Evolutionary conservation across 37 sponge, comb jelly and placozoan species (phyloP).

Genomic region (Aplysina aerophoba): DNA sequence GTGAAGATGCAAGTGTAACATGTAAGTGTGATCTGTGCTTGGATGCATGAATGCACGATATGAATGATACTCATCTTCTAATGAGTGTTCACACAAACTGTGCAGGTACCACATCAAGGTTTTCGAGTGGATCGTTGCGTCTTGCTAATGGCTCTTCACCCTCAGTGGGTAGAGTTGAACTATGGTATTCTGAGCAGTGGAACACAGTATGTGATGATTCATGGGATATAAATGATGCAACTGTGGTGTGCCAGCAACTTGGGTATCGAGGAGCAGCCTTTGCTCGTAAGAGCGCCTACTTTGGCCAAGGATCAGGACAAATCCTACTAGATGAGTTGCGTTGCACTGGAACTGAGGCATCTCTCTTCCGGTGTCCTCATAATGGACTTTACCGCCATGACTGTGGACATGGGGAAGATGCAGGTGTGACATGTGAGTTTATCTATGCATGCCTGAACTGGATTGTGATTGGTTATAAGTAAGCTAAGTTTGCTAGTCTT

Average conservation of each 20-base stretch:
- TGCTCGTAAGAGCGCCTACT: not conserved
- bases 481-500: no score
- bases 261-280: constrained; percentile 7
- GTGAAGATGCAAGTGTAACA: no score
- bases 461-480: no score
- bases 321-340: constrained; percentile 32
- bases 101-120: no score
- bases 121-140: not conserved
- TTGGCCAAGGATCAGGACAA: constrained; percentile 18
- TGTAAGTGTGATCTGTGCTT: no score
- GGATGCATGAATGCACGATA: no score
- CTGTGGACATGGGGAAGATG: constrained; percentile 22
- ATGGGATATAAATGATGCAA: constrained; percentile 17
- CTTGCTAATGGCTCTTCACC: not conserved
- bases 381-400: not conserved
- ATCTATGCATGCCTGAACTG: not conserved
- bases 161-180: constrained; percentile 16
- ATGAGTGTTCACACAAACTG: no score
- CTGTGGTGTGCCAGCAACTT: constrained; percentile 24
- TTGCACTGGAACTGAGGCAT: constrained; percentile 30
- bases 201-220: constrained; percentile 16
- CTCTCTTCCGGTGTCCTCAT: not conserved
- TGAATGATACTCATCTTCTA: no score
- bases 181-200: constrained; percentile 5
- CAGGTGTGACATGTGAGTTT: constrained; percentile 4